These are phyloP conservation scores for Chloropsis cyanopogon DNA, from an alignment of 2,113 vertebrate species.

Conservation along the genomic window DNA sequence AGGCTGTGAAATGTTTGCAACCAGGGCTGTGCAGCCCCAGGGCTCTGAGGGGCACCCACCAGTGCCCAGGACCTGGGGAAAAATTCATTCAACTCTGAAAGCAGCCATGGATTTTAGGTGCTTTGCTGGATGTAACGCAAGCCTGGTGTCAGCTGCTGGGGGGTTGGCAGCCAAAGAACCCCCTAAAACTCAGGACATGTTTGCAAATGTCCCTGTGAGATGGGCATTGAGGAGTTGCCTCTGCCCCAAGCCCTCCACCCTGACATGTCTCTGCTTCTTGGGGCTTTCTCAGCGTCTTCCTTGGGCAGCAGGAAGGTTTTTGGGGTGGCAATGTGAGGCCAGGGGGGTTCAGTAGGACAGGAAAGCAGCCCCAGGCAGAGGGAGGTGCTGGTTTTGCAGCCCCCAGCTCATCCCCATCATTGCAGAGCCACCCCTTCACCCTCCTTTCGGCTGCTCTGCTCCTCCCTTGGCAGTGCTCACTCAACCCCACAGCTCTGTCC, in stretches of 20 bases:
- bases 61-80: background rate
- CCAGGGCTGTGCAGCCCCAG: background rate
- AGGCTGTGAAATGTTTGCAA: background rate
- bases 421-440: background rate
- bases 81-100: background rate
- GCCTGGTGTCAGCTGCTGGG: background rate
- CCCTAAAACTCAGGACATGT: background rate
- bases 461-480: background rate
- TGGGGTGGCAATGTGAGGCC: accelerated
- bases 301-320: background rate
- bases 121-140: accelerated
- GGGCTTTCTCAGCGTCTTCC: background rate
- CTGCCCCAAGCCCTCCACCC: background rate
- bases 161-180: background rate
- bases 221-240: accelerated
- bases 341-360: background rate
- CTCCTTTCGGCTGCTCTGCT: background rate
- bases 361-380: background rate
- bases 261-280: background rate
- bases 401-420: background rate
- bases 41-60: background rate
- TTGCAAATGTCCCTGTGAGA: background rate
- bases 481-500: background rate
- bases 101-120: background rate
- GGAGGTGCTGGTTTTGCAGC: background rate